Conservation (phyloP, 2,113 vertebrate genomes). For the Pavo muticus region DNA sequence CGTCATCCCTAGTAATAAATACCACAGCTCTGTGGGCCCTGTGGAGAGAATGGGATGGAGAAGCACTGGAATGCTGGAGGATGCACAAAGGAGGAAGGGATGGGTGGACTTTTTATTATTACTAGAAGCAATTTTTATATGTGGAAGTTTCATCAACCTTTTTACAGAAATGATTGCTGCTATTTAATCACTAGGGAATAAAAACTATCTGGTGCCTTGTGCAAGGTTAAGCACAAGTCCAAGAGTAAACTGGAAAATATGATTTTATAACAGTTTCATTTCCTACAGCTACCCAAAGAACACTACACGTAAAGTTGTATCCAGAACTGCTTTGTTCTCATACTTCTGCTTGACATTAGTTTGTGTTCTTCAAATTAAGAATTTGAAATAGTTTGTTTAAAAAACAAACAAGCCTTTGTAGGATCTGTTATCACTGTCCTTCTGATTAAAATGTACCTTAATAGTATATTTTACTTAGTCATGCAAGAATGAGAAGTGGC, state of each 20-base stretch:
- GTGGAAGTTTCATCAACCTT: neutral
- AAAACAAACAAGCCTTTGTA: neutral
- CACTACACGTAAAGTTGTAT: neutral
- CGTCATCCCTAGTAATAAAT: neutral
- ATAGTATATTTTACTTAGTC: neutral
- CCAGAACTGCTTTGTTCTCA: neutral
- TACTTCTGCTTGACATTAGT: neutral
- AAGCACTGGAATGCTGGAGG: neutral
- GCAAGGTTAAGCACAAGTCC: neutral
- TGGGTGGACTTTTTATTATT: neutral
- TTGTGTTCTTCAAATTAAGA: neutral
- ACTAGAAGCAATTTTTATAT: neutral
- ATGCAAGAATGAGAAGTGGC: neutral
- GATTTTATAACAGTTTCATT: neutral
- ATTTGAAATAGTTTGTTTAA: no score
- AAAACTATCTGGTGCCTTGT: neutral
- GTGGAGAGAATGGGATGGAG: slow-evolving; percentile 24
- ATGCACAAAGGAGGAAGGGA: neutral
- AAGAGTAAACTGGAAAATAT: neutral
- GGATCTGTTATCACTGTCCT: neutral
- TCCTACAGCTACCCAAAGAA: neutral
- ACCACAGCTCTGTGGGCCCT: neutral
- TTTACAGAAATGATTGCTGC: neutral
- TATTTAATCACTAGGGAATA: neutral
- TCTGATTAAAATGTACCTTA: neutral